These are phyloP conservation scores for Andrena marginata DNA, from an alignment of 2,888 invertebrate species.

Conservation along the genomic window DNA sequence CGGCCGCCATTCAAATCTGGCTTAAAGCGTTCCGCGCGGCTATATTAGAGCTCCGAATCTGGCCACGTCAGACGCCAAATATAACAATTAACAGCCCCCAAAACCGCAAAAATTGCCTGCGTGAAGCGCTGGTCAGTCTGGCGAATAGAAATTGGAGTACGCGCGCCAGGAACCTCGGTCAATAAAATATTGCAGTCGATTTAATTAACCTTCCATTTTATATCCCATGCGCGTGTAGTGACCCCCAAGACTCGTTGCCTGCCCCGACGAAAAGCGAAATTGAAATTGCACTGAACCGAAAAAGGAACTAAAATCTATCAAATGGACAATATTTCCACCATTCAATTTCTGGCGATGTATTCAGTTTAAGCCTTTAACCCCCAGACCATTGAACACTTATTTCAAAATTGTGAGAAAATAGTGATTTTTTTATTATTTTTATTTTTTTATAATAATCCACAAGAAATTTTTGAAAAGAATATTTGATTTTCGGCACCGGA, in stretches of 20 bases:
- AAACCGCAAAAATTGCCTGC: background rate
- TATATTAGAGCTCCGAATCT: constrained; percentile 28
- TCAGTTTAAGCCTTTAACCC: no score
- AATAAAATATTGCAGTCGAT: constrained; percentile 18
- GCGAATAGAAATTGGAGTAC: constrained; percentile 11
- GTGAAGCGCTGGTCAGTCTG: background rate
- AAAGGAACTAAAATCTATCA: background rate
- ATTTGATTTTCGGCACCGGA: no score
- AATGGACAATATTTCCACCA: background rate
- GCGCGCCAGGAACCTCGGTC: background rate
- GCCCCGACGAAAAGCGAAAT: background rate
- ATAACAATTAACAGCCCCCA: constrained; percentile 1
- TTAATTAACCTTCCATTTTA: constrained; percentile 4
- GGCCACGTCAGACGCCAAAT: background rate
- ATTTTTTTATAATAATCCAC: no score
- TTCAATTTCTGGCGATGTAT: background rate
- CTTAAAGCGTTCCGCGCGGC: constrained; percentile 51
- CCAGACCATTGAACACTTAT: no score
- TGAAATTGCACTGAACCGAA: background rate
- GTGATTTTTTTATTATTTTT: no score
- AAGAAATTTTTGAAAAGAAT: no score
- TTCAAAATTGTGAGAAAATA: no score
- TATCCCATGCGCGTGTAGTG: no score
- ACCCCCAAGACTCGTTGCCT: no score
- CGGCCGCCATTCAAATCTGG: constrained; percentile 68